phyloP scores from a whole-genome alignment of 2,888 invertebrate species.

The Balanococcus diminutus region DNA sequence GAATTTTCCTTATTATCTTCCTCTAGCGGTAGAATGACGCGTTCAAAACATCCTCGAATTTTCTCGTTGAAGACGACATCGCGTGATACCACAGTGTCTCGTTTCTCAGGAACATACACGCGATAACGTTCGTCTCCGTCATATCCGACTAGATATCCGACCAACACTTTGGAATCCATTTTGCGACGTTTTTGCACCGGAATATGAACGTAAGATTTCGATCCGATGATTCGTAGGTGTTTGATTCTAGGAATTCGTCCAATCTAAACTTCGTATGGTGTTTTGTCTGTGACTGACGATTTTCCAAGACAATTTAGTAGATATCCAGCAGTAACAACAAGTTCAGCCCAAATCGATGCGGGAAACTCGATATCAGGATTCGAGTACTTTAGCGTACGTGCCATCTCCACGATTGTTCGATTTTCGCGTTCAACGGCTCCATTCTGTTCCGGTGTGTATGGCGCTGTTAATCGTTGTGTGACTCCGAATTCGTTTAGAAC shows the following conservation, averaged over 20 bases:
- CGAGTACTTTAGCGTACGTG: constrained; percentile 56
- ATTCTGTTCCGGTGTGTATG: constrained; percentile 57
- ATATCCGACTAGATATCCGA: constrained; percentile 59
- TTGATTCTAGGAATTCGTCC: constrained; percentile 55
- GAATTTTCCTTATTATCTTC: too few species aligned
- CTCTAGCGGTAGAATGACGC: constrained; percentile 34
- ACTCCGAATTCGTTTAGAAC: constrained; percentile 57
- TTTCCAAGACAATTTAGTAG: constrained; percentile 57
- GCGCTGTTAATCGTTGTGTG: constrained; percentile 56
- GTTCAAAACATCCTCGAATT: constrained; percentile 53
- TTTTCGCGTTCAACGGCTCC: constrained; percentile 56
- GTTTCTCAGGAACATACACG: constrained; percentile 57
- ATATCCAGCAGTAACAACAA: constrained; percentile 54
- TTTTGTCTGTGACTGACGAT: constrained; percentile 56
- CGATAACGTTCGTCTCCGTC: constrained; percentile 59
- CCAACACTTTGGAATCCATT: constrained; percentile 47
- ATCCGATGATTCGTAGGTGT: constrained; percentile 31
- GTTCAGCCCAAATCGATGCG: constrained; percentile 56
- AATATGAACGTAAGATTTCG: background rate
- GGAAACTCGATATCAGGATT: constrained; percentile 56
- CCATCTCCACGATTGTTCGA: constrained; percentile 57
- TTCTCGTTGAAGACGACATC: constrained; percentile 59
- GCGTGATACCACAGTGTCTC: constrained; percentile 55
- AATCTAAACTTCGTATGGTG: constrained; percentile 59
- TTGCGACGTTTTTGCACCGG: constrained; percentile 1